Evolutionary conservation across 2,888 invertebrate genomes (phyloP).

Genomic region (Emmelina monodactyla): DNA sequence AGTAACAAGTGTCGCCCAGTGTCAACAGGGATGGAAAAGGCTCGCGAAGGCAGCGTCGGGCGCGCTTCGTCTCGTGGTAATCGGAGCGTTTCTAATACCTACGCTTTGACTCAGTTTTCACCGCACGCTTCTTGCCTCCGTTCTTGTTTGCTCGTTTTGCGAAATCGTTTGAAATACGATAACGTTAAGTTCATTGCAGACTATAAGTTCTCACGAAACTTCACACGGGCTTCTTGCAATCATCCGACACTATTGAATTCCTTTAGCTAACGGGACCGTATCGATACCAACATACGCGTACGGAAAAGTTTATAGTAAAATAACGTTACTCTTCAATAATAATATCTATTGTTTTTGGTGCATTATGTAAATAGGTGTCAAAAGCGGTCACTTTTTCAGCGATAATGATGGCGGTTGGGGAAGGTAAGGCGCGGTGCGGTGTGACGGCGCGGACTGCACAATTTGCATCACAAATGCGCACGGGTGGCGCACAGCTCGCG

Average conservation of each 20-base stretch:
- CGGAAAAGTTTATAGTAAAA: no score
- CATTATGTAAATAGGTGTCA: constrained; percentile 39
- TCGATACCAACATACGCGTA: no score
- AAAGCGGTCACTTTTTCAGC: constrained; percentile 45
- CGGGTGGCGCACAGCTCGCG: constrained; percentile 17
- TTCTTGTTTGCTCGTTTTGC: constrained; percentile 64
- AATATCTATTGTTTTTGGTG: constrained; percentile 20
- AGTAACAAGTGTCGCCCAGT: neutral
- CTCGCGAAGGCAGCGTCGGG: constrained; percentile 19
- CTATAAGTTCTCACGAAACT: constrained; percentile 53
- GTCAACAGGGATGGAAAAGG: neutral
- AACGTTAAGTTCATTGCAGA: constrained; percentile 50
- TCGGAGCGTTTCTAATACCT: constrained; percentile 66
- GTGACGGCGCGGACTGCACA: constrained; percentile 39
- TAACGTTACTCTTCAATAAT: no score
- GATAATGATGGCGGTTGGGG: constrained; percentile 50
- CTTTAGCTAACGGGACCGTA: constrained; percentile 30
- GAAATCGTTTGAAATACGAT: constrained; percentile 65
- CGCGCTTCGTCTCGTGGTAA: constrained; percentile 46
- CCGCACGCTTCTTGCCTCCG: constrained; percentile 62
- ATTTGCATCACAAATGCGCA: constrained; percentile 42
- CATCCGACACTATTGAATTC: constrained; percentile 52
- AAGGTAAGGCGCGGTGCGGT: constrained; percentile 45
- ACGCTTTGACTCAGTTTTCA: constrained; percentile 63
- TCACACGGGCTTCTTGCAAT: constrained; percentile 49